Evolutionary conservation across 2,113 vertebrate genomes (phyloP).

Genomic region (Oenanthe melanoleuca): DNA sequence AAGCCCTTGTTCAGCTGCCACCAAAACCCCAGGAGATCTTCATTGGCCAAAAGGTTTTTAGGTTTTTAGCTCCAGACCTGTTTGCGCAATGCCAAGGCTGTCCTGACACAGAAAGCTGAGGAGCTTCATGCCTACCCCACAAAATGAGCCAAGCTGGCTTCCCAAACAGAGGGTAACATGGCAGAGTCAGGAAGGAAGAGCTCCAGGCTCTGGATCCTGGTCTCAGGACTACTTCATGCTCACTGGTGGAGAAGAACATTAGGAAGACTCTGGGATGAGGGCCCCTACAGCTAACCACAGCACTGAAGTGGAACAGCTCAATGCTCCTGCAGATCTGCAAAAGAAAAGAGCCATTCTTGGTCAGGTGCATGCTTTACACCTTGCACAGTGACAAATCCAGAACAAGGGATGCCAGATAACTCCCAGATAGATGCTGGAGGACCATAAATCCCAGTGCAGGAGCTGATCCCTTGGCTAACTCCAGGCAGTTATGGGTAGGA

Average conservation of each 20-base stretch:
- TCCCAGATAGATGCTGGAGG: not conserved
- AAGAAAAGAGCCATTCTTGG: not conserved
- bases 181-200: not conserved
- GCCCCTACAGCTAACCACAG: not conserved
- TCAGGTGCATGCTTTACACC: not conserved
- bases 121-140: not conserved
- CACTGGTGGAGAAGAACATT: not conserved
- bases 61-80: not conserved
- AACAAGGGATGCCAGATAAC: not conserved
- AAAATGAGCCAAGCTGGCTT: not conserved
- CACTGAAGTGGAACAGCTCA: not conserved
- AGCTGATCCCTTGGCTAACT: not conserved
- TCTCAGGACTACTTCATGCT: not conserved
- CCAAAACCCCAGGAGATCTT: not conserved
- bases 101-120: not conserved
- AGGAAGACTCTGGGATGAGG: not conserved
- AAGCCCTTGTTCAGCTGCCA: not conserved
- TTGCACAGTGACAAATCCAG: not conserved
- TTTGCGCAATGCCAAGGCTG: not conserved
- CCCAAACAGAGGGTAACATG: not conserved
- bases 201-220: not conserved
- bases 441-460: rapidly evolving
- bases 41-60: not conserved
- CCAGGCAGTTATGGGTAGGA: not conserved
- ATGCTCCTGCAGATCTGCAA: not conserved